phyloP scores from a whole-genome alignment of 2,888 invertebrate species.

The Ectemnius cavifrons region DNA sequence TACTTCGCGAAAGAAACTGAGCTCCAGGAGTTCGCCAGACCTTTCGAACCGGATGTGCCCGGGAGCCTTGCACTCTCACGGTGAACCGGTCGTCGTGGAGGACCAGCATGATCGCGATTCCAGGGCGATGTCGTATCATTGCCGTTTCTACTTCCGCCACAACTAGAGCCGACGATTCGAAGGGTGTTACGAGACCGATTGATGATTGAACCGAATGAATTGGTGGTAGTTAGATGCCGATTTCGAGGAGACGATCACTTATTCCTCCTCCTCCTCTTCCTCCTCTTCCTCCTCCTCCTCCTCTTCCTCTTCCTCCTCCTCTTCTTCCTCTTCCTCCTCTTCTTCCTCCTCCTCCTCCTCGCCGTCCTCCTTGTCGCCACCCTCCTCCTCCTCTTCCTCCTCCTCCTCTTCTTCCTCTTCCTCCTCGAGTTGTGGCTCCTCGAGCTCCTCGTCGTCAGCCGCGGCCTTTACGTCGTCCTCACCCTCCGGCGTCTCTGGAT shows the following conservation, averaged over 20 bases:
- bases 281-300: constrained; percentile 46
- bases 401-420: constrained; percentile 88
- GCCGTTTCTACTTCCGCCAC: constrained; percentile 47
- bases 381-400: constrained; percentile 83
- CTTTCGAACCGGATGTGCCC: background rate
- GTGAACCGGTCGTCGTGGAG: background rate
- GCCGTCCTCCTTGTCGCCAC: constrained; percentile 74
- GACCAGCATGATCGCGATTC: background rate
- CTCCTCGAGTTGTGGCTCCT: constrained; percentile 83
- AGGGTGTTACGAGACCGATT: constrained; percentile 45
- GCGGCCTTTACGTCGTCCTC: constrained; percentile 91
- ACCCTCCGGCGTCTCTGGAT: constrained; percentile 93
- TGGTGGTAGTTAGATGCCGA: constrained; percentile 33
- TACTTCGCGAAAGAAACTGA: constrained; percentile 9
- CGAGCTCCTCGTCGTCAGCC: constrained; percentile 85
- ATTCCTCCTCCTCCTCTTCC: constrained; percentile 34
- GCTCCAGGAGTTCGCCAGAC: background rate
- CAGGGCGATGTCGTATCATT: no score
- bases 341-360: constrained; percentile 75
- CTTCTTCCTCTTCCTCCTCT: constrained; percentile 73
- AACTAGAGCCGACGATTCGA: constrained; percentile 48
- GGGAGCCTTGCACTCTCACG: background rate
- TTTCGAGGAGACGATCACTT: constrained; percentile 27
- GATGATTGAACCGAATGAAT: constrained; percentile 46
- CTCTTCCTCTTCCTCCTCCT: constrained; percentile 70